Evolutionary conservation across 2,797 vertebrate species (phyloP).

Genomic region (Pyrocephalus nanus): DNA sequence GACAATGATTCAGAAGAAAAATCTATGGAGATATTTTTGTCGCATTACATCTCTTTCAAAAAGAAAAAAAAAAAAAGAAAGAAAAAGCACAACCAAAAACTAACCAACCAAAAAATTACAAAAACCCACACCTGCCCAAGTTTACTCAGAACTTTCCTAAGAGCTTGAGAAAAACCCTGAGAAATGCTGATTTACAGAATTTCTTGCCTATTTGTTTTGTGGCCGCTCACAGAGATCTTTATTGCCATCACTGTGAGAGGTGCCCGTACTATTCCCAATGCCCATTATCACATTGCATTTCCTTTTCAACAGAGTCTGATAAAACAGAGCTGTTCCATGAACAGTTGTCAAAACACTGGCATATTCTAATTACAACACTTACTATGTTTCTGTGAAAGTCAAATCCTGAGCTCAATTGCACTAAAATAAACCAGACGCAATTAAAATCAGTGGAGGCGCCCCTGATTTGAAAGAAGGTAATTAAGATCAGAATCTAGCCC

Average conservation of each 20-base stretch:
- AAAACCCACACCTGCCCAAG: not conserved
- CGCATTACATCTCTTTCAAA: not conserved
- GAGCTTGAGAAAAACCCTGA: not conserved
- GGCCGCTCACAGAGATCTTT: not conserved
- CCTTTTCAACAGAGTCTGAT: not conserved
- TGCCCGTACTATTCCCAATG: not conserved
- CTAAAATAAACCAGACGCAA: not conserved
- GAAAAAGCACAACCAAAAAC: not conserved
- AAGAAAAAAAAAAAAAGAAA: no score
- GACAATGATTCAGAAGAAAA: not conserved
- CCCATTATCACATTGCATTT: conserved; percentile 4
- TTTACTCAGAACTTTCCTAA: not conserved
- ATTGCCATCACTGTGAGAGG: not conserved
- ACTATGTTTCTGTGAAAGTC: conserved; percentile 3
- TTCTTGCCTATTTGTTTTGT: not conserved
- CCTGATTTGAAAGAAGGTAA: not conserved
- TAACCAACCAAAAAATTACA: not conserved
- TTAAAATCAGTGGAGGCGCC: not conserved
- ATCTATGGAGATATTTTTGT: not conserved
- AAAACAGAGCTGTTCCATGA: not conserved
- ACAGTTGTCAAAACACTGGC: conserved; percentile 44
- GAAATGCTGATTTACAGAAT: not conserved
- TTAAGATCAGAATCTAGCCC: conserved; percentile 1
- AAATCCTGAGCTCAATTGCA: not conserved
- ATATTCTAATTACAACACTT: conserved; percentile 39